Evolutionary conservation across 2,888 invertebrate species (phyloP), one percentile per base, ranked within the genome.

Genomic region (Epirrhoe tristata): DNA sequence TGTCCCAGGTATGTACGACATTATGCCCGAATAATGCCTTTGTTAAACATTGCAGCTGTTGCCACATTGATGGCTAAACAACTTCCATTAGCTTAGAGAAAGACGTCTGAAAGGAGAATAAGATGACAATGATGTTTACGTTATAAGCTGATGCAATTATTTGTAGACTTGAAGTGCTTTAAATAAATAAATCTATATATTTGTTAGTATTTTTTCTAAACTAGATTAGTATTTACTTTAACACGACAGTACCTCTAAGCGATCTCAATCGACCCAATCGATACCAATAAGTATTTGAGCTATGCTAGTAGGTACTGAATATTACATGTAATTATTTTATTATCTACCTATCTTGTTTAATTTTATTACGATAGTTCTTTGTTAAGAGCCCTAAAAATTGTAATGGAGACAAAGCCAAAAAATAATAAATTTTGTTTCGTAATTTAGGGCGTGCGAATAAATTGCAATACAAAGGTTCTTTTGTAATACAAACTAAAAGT

Each of bases 1-100:
- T 50, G 62, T 58, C 55, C 32, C 24, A 59, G 46, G 50, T 56
- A 66, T 52, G 48, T 60, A 55, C 46, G 55, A 52, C 62, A 56
- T 62, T 55, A 63, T 43, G 58, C 63, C 51, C 39, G 46, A 43
- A 39, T 59, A 43, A 52, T 55, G 67, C 52, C 46, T 67, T 56
- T 67, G 62, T 63, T 55, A 51, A 58, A 51, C 54, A 50, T 58
- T 54, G 58, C 62, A 58, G 39, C 43, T 63, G 62, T 58, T 61
- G 52, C 54, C 43, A 36, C 16, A 16, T 43, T 58, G 53, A 58
- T 50, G n/a, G 52, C 64, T 50, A 36, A n/a, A 24, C 48, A 54
- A 36, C 48, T 57, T 43, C 43, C 55, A 16, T 43, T 12, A 43
- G 39, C 4, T 12, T 12, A 43, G 4, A 12, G 4, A 43, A 4